Conservation (phyloP, 2,888 invertebrate species). For the Actias luna region DNA sequence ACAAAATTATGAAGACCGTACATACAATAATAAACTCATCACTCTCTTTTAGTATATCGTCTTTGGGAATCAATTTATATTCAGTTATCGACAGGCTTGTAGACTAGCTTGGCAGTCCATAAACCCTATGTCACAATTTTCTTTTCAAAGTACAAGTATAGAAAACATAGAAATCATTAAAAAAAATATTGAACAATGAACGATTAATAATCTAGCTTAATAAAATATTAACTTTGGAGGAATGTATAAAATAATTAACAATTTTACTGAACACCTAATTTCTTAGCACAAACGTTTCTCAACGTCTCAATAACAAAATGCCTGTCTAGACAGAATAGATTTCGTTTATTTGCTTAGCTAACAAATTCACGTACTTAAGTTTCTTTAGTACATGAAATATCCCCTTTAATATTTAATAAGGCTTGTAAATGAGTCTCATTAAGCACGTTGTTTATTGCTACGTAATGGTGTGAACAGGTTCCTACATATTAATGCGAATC, state of each 20-base stretch:
- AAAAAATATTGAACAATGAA: neutral
- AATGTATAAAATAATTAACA: neutral
- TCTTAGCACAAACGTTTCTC: neutral
- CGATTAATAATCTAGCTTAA: neutral
- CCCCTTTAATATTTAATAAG: neutral
- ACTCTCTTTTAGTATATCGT: too few relatives aligned
- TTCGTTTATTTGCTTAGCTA: neutral
- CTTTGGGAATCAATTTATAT: too few relatives aligned
- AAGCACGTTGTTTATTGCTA: neutral
- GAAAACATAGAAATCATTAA: neutral
- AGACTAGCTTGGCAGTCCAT: too few relatives aligned
- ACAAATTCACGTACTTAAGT: neutral
- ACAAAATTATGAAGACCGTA: too few relatives aligned
- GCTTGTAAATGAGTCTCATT: conserved; percentile 3
- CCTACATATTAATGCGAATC: neutral
- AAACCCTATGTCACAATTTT: too few relatives aligned
- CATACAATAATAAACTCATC: too few relatives aligned
- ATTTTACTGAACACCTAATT: neutral
- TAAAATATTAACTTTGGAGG: neutral
- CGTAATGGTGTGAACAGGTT: neutral
- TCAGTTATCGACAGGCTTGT: too few relatives aligned
- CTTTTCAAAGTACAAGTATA: neutral
- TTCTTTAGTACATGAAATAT: neutral
- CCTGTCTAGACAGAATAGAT: neutral
- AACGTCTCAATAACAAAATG: conserved; percentile 3